Conservation (phyloP, 2,113 vertebrate genomes). For the Larimichthys polyactis region DNA sequence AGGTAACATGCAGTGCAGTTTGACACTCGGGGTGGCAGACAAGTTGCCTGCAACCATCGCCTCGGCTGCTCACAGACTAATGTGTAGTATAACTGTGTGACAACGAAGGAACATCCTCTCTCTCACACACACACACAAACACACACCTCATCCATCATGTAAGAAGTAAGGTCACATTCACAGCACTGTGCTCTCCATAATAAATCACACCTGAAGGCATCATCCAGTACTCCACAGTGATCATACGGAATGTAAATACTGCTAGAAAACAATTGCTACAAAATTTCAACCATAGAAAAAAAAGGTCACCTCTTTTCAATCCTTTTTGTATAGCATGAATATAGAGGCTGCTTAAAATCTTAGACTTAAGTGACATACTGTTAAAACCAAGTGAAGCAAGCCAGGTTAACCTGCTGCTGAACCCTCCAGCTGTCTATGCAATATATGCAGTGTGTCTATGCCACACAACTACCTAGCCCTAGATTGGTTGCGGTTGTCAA, state of each 20-base stretch:
- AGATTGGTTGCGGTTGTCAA: neutral
- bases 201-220: neutral
- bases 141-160: conserved; percentile 16
- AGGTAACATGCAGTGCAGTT: neutral
- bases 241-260: neutral
- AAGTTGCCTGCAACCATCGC: neutral
- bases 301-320: neutral
- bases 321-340: neutral
- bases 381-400: neutral
- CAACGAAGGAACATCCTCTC: neutral
- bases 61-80: neutral
- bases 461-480: neutral
- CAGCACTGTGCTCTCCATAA: neutral
- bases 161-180: conserved; percentile 20
- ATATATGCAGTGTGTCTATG: neutral
- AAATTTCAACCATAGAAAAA: neutral
- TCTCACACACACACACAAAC: neutral
- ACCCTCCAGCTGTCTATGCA: neutral
- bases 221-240: neutral
- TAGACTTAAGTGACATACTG: neutral
- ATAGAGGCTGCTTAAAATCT: neutral
- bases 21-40: conserved; percentile 29
- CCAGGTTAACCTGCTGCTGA: neutral
- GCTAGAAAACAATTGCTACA: neutral
- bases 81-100: neutral